Percentiles rank a stretch among this genome's conserved stretches.
These are phyloP conservation scores for Potamarius usumacintae DNA, from an alignment of 2,113 vertebrate species.

Conservation along the genomic window DNA sequence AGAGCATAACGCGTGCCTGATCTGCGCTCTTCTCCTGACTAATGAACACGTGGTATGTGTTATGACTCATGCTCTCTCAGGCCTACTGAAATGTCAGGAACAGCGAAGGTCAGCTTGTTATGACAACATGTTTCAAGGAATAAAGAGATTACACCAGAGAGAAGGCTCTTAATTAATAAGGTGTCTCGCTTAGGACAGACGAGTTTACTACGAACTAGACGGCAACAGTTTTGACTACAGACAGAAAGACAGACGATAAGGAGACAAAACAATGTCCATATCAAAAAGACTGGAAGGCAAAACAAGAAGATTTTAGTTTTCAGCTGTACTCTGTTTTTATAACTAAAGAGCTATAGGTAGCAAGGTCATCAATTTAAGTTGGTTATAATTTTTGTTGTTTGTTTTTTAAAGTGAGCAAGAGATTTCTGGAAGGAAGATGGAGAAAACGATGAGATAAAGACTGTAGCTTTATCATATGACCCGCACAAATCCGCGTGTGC, in stretches of 20 bases:
- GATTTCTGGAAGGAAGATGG: not conserved
- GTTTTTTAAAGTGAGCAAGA: not conserved
- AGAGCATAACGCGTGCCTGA: not conserved
- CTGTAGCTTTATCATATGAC: no score
- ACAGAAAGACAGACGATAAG: not conserved
- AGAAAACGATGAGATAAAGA: not conserved
- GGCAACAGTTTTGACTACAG: not conserved
- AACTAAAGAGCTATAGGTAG: not conserved
- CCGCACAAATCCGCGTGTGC: no score
- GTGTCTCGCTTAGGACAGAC: not conserved
- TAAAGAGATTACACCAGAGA: not conserved
- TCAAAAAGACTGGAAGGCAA: not conserved
- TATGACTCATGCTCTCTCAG: not conserved
- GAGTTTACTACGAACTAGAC: not conserved
- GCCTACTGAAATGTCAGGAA: constrained; percentile 6
- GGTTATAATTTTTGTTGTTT: not conserved
- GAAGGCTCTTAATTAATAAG: not conserved
- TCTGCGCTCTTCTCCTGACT: not conserved
- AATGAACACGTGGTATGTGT: constrained; percentile 45
- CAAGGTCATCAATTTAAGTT: not conserved
- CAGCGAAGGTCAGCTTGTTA: constrained; percentile 23
- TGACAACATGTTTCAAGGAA: constrained; percentile 2
- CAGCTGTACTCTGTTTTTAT: not conserved
- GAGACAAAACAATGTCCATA: not conserved
- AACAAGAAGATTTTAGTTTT: not conserved